Percentiles rank a stretch among this genome's conserved stretches.
Conservation (phyloP, 2,113 vertebrate species). For the Natator depressus region DNA sequence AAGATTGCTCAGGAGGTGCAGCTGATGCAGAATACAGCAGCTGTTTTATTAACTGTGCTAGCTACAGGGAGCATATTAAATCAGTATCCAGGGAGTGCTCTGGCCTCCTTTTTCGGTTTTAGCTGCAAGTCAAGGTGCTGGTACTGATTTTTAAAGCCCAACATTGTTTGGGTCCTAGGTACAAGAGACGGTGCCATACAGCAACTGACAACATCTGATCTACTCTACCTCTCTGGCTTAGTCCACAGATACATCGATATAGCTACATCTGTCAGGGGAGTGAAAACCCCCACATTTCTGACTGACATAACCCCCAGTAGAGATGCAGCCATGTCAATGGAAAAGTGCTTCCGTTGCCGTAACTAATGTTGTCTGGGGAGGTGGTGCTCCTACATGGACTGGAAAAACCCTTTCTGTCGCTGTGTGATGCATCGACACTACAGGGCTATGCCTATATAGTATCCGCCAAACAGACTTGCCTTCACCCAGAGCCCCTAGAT, state of each 20-base stretch:
- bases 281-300: background rate
- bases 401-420: background rate
- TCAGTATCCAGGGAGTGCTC: background rate
- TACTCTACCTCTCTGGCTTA: background rate
- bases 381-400: background rate
- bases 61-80: background rate
- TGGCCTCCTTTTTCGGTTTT: background rate
- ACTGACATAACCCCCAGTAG: background rate
- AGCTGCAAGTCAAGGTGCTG: background rate
- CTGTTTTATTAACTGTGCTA: background rate
- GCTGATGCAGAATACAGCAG: background rate
- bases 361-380: background rate
- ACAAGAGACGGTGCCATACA: background rate
- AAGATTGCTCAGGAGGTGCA: background rate
- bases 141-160: background rate
- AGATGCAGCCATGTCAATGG: background rate
- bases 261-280: background rate
- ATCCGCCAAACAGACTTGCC: background rate
- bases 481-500: background rate
- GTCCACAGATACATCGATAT: background rate
- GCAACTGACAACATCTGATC: background rate
- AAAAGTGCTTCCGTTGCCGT: background rate
- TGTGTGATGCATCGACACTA: background rate
- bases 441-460: background rate
- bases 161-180: background rate